Evolutionary conservation across 2,113 vertebrate species (phyloP).

Genomic region (Actinemys pallida): DNA sequence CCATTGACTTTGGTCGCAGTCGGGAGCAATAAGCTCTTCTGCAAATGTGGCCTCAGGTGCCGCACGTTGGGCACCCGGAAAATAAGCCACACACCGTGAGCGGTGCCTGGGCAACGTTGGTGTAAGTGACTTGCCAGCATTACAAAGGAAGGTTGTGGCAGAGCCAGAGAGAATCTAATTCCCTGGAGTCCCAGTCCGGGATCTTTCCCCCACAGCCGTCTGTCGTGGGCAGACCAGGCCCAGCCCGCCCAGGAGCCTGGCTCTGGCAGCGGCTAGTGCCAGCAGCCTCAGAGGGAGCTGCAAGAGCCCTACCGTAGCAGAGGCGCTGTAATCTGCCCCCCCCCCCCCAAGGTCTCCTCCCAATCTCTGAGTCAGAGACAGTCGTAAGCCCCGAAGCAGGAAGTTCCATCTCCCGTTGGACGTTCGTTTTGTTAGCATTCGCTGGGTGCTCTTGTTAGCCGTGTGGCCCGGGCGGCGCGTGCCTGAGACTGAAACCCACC

Average conservation of each 20-base stretch:
- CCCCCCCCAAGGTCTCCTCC: no score
- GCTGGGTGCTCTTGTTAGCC: background rate
- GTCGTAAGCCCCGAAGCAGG: no score
- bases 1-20: rapidly evolving
- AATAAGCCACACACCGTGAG: background rate
- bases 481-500: rapidly evolving
- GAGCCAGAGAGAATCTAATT: rapidly evolving
- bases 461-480: rapidly evolving
- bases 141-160: background rate
- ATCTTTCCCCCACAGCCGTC: rapidly evolving
- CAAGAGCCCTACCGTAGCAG: background rate
- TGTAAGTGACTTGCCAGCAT: background rate
- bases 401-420: no score
- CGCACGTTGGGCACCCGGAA: constrained; percentile 29
- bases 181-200: background rate
- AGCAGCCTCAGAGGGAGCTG: rapidly evolving
- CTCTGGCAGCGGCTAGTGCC: background rate
- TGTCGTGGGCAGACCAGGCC: background rate
- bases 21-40: background rate
- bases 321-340: no score
- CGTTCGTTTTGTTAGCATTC: rapidly evolving
- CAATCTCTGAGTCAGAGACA: no score
- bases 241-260: background rate
- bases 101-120: constrained; percentile 11
- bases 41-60: background rate